Percentiles rank a stretch among this genome's conserved stretches.
Conservation (phyloP, 2,888 invertebrate species). For the Drosophila fulvimacula region DNA sequence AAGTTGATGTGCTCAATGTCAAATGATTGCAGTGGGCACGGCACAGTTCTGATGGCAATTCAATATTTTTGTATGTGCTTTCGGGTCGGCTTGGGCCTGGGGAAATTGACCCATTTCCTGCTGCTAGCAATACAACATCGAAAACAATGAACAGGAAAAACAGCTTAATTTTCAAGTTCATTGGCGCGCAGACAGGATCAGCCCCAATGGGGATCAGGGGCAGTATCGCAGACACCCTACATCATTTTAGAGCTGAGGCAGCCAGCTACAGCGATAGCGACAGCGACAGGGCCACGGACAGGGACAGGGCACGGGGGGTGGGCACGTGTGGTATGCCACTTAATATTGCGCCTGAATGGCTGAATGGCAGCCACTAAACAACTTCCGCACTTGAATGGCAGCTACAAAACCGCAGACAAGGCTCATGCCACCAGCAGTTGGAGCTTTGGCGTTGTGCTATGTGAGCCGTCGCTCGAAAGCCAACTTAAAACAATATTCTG, state of each 20-base stretch:
- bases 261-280: not conserved
- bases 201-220: slow-evolving; percentile 29
- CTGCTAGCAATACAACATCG: not conserved
- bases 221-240: slow-evolving; percentile 13
- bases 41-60: not conserved
- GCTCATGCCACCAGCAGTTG: slow-evolving; percentile 14
- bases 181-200: slow-evolving; percentile 50
- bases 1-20: slow-evolving; percentile 9
- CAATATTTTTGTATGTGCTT: slow-evolving; percentile 4
- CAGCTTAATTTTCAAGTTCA: slow-evolving; percentile 60
- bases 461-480: slow-evolving; percentile 58
- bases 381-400: slow-evolving; percentile 69
- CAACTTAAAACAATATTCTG: slow-evolving; percentile 65
- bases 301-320: not conserved
- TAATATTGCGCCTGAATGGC: slow-evolving; percentile 61
- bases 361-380: slow-evolving; percentile 61
- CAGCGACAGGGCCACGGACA: not conserved
- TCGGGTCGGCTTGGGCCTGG: not conserved
- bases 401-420: slow-evolving; percentile 57
- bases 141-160: slow-evolving; percentile 26
- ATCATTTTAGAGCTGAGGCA: slow-evolving; percentile 2
- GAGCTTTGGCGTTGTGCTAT: slow-evolving; percentile 11
- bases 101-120: slow-evolving; percentile 26
- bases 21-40: not conserved
- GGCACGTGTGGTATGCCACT: slow-evolving; percentile 46